Evolutionary conservation across 2,888 invertebrate species (phyloP).

Genomic region (Eupithecia abbreviata): DNA sequence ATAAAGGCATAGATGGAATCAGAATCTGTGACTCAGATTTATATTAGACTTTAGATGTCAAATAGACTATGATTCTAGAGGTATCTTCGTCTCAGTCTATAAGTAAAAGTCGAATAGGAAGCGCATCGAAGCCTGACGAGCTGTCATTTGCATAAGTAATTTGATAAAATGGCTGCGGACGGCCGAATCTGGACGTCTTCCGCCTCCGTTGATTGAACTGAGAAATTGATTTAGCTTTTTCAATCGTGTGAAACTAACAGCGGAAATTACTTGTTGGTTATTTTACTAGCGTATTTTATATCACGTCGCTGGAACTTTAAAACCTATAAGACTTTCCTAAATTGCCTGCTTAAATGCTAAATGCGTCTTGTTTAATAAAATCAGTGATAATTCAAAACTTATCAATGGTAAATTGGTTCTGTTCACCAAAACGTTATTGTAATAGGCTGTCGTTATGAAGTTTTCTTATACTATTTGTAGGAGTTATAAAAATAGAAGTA

Average conservation of each 20-base stretch:
- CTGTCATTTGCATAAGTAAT: constrained; percentile 57
- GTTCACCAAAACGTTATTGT: not conserved
- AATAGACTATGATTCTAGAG: not conserved
- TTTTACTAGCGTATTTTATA: not conserved
- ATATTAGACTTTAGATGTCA: not conserved
- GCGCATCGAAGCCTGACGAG: constrained; percentile 54
- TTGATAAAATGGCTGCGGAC: constrained; percentile 39
- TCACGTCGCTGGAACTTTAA: not conserved
- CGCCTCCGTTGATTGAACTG: constrained; percentile 22
- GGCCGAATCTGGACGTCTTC: constrained; percentile 30
- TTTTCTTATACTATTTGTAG: not conserved
- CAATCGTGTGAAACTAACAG: constrained; percentile 24
- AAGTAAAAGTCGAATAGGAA: constrained; percentile 46
- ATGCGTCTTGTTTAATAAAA: too few species aligned
- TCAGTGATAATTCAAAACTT: not conserved
- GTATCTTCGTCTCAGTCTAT: not conserved
- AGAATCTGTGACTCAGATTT: not conserved
- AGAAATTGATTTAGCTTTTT: constrained; percentile 5
- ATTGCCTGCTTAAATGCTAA: too few species aligned
- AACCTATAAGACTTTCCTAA: not conserved
- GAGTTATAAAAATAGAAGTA: not conserved
- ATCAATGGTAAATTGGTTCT: not conserved
- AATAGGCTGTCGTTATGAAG: too few species aligned
- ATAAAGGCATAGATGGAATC: too few species aligned
- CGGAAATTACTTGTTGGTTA: not conserved